Evolutionary conservation across 2,888 invertebrate genomes (phyloP).

Genomic region (Amphipyra berbera): DNA sequence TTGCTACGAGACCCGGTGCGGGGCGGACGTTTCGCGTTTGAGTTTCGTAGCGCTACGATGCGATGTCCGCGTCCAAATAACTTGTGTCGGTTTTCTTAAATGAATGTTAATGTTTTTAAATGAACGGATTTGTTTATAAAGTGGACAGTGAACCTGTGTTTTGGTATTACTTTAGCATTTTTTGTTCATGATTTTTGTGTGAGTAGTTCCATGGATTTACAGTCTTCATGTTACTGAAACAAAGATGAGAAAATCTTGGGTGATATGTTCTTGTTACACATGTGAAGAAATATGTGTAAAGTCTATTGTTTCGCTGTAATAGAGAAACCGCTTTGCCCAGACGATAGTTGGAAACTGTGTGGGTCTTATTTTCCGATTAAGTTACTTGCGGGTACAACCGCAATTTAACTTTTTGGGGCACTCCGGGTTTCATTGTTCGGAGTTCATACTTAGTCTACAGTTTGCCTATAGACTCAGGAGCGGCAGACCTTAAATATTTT

Average conservation of each 20-base stretch:
- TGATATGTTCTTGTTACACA: slow-evolving; percentile 20
- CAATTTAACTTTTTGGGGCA: slow-evolving; percentile 47
- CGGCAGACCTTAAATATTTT: slow-evolving; percentile 20
- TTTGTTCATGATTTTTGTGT: slow-evolving; percentile 24
- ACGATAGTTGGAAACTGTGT: slow-evolving; percentile 19
- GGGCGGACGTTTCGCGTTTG: slow-evolving; percentile 64
- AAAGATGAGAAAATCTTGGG: slow-evolving; percentile 18
- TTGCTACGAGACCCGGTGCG: slow-evolving; percentile 75
- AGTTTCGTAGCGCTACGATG: slow-evolving; percentile 28
- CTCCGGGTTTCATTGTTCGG: slow-evolving; percentile 23
- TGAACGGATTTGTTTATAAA: slow-evolving; percentile 16
- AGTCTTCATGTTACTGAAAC: slow-evolving; percentile 15
- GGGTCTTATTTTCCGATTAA: slow-evolving; percentile 37
- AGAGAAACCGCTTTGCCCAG: slow-evolving; percentile 7
- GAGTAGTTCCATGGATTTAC: slow-evolving; percentile 20
- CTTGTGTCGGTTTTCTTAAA: slow-evolving; percentile 46
- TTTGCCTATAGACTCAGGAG: slow-evolving; percentile 6
- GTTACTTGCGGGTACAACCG: slow-evolving; percentile 21
- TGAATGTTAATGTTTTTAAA: slow-evolving; percentile 34
- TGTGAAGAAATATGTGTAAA: background rate
- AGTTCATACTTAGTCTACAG: slow-evolving; percentile 23
- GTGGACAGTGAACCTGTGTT: slow-evolving; percentile 57
- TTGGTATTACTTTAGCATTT: slow-evolving; percentile 58
- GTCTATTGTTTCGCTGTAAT: slow-evolving; percentile 8
- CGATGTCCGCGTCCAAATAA: slow-evolving; percentile 42